Percentiles rank a stretch among this genome's conserved stretches.
Evolutionary conservation across 2,888 invertebrate species (phyloP).

Genomic region (Caenorhabditis afra): DNA sequence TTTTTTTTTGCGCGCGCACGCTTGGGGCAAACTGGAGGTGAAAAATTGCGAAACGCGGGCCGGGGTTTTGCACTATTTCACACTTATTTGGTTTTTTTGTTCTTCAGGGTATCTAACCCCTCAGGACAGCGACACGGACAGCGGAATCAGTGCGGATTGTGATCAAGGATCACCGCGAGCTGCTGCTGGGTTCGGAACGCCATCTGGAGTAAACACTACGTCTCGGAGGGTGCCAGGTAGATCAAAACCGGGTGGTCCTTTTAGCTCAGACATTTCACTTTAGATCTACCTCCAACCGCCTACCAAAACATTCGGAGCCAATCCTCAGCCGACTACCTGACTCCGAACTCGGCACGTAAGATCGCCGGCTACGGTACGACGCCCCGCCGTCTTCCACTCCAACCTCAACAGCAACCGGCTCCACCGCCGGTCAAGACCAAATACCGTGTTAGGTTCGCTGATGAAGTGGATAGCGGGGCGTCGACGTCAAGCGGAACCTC

Average conservation of each 20-base stretch:
- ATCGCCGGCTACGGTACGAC: slow-evolving; percentile 60
- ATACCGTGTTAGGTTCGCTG: slow-evolving; percentile 73
- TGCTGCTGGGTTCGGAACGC: slow-evolving; percentile 18
- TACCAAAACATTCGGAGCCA: slow-evolving; percentile 55
- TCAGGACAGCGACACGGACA: slow-evolving; percentile 74
- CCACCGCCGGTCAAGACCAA: slow-evolving; percentile 56
- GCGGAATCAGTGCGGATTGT: slow-evolving; percentile 74
- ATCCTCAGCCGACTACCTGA: slow-evolving; percentile 67
- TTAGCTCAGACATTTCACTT: not conserved
- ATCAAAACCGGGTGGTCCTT: not conserved
- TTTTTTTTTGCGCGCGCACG: not conserved
- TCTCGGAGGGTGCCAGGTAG: slow-evolving; percentile 32
- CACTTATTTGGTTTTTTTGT: too few relatives aligned
- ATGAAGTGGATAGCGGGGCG: slow-evolving; percentile 71
- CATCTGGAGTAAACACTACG: not conserved
- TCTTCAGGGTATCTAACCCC: slow-evolving; percentile 60
- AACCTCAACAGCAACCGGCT: slow-evolving; percentile 46
- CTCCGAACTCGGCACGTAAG: slow-evolving; percentile 70
- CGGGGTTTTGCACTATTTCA: not conserved
- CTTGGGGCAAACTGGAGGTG: slow-evolving; percentile 4
- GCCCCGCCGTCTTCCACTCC: slow-evolving; percentile 65
- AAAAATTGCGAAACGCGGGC: not conserved
- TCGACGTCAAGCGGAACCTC: slow-evolving; percentile 67
- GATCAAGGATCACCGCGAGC: slow-evolving; percentile 67
- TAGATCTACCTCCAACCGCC: slow-evolving; percentile 25